Base-by-base conservation (phyloP, 2,113 vertebrate genomes). In the Heliornis fulica region DNA sequence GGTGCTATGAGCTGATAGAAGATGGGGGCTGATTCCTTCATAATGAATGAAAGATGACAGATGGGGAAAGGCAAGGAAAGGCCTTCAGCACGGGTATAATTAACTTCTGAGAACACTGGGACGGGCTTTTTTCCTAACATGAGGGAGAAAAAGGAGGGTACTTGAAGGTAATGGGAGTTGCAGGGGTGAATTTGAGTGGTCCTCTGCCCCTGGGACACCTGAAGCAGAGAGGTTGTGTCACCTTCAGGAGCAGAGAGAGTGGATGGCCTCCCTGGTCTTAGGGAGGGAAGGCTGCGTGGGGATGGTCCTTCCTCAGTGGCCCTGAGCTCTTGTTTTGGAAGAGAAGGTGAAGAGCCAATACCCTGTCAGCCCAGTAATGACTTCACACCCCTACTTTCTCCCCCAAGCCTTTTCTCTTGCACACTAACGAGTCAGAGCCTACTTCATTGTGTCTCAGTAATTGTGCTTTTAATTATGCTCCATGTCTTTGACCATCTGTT, bases 401-500 rank as follows among this genome's bases (percentile, higher is more conserved):
- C 50, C 82, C 83, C 4, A n/a, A 86, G 94, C 86, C 76, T 77
- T 95, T 93, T 93, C 86, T 80, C 80, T 70, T 83, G 93, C 83
- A 74, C 54, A 25, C 71, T 95, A 86, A 94, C 14, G 11, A 96
- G 86, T 23, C 89, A 94, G 83, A 93, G 76, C 88, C 78, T 79
- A 72, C 92, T 74, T 89, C 72, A 74, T 83, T 93, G 90, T 97
- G 91, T 86, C 81, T 88, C 59, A 9, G 69, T 90, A 94, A 90
- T 86, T 80, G 88, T 92, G 93, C 86, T 96, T 95, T 94, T 90
- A 95, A 92, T 94, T 90, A 90, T 89, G 83, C 69, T 94, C 86
- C 45, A 76, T 90, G 91, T 90, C 93, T 97, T 70, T 91, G 86
- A 90, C 96, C 96, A 96, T 97, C 96, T 97, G 96, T 90, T 93